Evolutionary conservation across 2,888 invertebrate species (phyloP).

Genomic region (Cremastobaeus sp.): DNA sequence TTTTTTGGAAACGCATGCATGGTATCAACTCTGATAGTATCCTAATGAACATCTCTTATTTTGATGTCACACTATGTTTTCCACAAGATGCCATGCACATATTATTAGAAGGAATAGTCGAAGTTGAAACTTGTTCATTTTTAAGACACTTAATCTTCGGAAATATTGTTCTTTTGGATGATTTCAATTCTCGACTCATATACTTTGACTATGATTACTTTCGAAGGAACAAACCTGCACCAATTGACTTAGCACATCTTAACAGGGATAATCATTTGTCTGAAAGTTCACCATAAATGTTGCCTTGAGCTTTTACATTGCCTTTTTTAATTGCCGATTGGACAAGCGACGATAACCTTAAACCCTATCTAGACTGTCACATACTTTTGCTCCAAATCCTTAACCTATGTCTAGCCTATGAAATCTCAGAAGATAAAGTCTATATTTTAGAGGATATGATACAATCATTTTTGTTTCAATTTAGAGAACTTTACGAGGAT

Average conservation of each 20-base stretch:
- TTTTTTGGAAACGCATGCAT: conserved; percentile 16
- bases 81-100: conserved; percentile 10
- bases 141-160: background rate
- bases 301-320: too few species aligned
- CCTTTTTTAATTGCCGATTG: too few species aligned
- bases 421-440: conserved; percentile 3
- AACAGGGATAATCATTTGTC: too few species aligned
- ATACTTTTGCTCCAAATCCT: conserved; percentile 9
- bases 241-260: conserved; percentile 21
- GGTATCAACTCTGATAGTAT: conserved; percentile 3
- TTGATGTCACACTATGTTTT: conserved; percentile 1
- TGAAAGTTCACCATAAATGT: too few species aligned
- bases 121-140: too few species aligned
- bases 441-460: conserved; percentile 11
- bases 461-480: conserved; percentile 1
- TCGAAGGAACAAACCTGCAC: conserved; percentile 39
- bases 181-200: conserved; percentile 8
- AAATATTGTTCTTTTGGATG: conserved; percentile 3
- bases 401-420: conserved; percentile 2
- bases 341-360: too few species aligned
- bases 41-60: background rate
- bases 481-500: conserved; percentile 26
- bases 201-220: conserved; percentile 47
- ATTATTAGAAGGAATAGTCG: too few species aligned
- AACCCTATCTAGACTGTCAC: background rate